These are phyloP conservation scores for Sipha maydis DNA, from an alignment of 2,888 invertebrate species.

Conservation along the genomic window DNA sequence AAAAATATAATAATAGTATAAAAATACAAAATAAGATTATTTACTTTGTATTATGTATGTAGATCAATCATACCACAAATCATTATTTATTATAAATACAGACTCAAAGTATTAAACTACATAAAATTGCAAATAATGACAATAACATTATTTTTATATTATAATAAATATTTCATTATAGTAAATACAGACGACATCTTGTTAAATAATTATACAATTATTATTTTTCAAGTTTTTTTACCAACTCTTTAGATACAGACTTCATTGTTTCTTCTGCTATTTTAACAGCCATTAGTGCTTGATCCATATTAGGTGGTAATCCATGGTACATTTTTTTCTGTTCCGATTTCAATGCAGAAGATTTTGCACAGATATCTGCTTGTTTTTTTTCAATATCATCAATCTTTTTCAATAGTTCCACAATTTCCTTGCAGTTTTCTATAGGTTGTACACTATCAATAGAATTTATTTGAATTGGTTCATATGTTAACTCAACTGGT, in stretches of 20 bases:
- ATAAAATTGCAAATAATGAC: neutral
- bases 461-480: slow-evolving; percentile 30
- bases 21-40: too few species aligned
- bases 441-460: neutral
- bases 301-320: slow-evolving; percentile 53
- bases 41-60: neutral
- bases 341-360: slow-evolving; percentile 20
- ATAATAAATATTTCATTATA: too few species aligned
- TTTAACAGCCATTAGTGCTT: slow-evolving; percentile 40
- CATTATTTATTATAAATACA: neutral
- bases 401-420: slow-evolving; percentile 45
- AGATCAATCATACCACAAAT: neutral
- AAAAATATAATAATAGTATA: too few species aligned
- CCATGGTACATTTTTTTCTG: slow-evolving; percentile 46
- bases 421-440: slow-evolving; percentile 15
- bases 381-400: slow-evolving; percentile 40
- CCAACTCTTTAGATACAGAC: slow-evolving; percentile 42
- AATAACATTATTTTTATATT: neutral
- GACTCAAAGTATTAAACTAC: neutral
- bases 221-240: slow-evolving; percentile 44
- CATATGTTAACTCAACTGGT: neutral
- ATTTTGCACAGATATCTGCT: neutral
- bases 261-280: slow-evolving; percentile 52
- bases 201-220: neutral
- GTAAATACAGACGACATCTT: neutral